A percentile compares a stretch with the other conserved stretches of the same genome.
Evolutionary conservation across 2,113 vertebrate species (phyloP).

Genomic region (Podarcis muralis): DNA sequence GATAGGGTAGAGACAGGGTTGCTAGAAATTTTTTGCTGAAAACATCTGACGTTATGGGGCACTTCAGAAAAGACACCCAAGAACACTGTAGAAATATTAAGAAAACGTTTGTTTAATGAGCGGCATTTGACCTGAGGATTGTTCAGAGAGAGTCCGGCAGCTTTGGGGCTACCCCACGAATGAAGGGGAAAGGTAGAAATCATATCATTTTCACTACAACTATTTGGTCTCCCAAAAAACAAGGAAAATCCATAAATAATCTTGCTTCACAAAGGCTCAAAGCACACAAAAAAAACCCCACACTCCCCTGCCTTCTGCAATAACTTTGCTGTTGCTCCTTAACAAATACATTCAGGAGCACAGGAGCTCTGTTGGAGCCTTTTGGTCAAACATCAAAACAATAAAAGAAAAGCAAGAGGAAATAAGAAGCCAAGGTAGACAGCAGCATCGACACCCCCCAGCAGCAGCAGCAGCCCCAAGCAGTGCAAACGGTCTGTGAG

Average conservation of each 20-base stretch:
- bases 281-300: not conserved
- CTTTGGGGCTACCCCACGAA: not conserved
- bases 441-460: not conserved
- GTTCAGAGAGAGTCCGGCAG: slow-evolving; percentile 53
- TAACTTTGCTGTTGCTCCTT: slow-evolving; percentile 7
- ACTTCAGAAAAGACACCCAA: not conserved
- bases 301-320: not conserved
- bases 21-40: no score
- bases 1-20: no score
- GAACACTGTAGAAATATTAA: slow-evolving; percentile 35
- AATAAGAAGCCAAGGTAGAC: not conserved
- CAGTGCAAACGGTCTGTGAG: not conserved
- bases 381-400: not conserved
- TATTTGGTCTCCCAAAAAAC: not conserved
- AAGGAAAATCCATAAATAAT: not conserved
- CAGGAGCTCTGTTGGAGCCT: not conserved
- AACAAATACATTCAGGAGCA: slow-evolving; percentile 63
- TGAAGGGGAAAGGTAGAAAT: rapidly evolving
- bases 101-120: slow-evolving; percentile 72
- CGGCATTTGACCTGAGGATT: slow-evolving; percentile 69
- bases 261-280: not conserved
- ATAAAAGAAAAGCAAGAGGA: not conserved
- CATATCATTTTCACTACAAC: not conserved
- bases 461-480: not conserved
- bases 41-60: no score